Conservation (phyloP, 2,888 invertebrate genomes). For the Neoascia interrupta region DNA sequence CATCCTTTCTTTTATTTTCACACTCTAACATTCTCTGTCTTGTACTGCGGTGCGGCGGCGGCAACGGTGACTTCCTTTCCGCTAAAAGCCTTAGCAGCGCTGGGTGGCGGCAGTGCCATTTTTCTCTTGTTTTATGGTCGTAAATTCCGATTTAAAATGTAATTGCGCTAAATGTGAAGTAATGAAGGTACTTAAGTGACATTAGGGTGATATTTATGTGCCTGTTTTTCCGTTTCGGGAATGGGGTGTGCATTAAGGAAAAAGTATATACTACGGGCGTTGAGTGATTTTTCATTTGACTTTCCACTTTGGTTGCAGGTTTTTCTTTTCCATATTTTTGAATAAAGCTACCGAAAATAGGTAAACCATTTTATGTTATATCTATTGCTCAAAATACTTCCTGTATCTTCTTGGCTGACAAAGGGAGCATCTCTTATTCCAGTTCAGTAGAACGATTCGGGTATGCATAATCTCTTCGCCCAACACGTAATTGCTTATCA, state of each 20-base stretch:
- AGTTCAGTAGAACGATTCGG: constrained; percentile 35
- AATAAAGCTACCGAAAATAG: no score
- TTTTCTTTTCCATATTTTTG: no score
- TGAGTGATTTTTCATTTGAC: constrained; percentile 44
- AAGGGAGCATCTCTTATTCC: constrained; percentile 5
- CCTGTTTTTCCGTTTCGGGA: constrained; percentile 47
- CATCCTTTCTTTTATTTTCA: constrained; percentile 45
- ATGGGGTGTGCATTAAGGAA: constrained; percentile 12
- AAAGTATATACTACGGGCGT: constrained; percentile 4
- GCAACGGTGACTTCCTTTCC: constrained; percentile 34
- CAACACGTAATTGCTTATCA: constrained; percentile 61
- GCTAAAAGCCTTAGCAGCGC: constrained; percentile 34
- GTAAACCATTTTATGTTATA: no score
- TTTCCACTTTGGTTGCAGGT: background rate
- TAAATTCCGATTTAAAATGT: constrained; percentile 69
- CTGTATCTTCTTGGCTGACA: no score
- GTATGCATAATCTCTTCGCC: constrained; percentile 27
- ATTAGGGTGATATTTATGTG: constrained; percentile 67
- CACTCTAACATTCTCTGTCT: background rate
- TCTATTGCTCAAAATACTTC: no score
- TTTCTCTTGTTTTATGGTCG: constrained; percentile 67
- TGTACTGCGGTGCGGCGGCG: constrained; percentile 7
- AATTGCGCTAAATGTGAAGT: constrained; percentile 69
- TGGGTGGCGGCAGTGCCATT: constrained; percentile 57
- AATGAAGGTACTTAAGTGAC: constrained; percentile 70